Conservation (phyloP, 2,888 invertebrate genomes). For the Drosophila stalkeri region DNA sequence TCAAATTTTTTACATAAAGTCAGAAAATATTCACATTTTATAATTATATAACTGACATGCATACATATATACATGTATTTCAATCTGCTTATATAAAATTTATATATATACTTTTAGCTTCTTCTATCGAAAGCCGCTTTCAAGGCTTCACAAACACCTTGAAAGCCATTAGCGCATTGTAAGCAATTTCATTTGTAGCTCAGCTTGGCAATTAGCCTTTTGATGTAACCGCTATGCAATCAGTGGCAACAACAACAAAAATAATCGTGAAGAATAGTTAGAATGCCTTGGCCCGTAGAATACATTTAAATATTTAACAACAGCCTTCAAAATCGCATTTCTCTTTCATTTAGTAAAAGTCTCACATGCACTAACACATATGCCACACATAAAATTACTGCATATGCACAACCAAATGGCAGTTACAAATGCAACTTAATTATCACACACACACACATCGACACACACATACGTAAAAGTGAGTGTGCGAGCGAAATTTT, state of each 20-base stretch:
- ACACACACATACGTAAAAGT: constrained; percentile 10
- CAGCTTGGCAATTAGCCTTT: constrained; percentile 67
- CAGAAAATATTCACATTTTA: background rate
- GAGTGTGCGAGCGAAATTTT: constrained; percentile 59
- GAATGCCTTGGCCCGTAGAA: constrained; percentile 51
- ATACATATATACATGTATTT: background rate
- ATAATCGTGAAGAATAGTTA: constrained; percentile 37
- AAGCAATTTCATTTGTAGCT: constrained; percentile 58
- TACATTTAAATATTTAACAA: constrained; percentile 76
- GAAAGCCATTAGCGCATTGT: constrained; percentile 46
- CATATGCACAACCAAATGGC: constrained; percentile 46
- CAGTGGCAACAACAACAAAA: constrained; percentile 30
- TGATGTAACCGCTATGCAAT: constrained; percentile 62
- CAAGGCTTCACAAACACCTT: constrained; percentile 49
- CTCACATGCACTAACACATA: constrained; percentile 32
- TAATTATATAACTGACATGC: background rate
- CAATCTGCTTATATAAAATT: background rate
- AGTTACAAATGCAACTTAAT: constrained; percentile 71
- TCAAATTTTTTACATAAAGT: background rate
- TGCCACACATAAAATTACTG: constrained; percentile 36
- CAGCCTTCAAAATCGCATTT: constrained; percentile 78
- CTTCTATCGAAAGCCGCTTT: constrained; percentile 2
- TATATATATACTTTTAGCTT: background rate
- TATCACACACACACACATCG: constrained; percentile 55
- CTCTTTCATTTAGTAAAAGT: constrained; percentile 61